A percentile compares a stretch with the other conserved stretches of the same genome.
These are phyloP conservation scores for Cossypha heuglini DNA, from an alignment of 2,797 vertebrate genomes.

Conservation along the genomic window DNA sequence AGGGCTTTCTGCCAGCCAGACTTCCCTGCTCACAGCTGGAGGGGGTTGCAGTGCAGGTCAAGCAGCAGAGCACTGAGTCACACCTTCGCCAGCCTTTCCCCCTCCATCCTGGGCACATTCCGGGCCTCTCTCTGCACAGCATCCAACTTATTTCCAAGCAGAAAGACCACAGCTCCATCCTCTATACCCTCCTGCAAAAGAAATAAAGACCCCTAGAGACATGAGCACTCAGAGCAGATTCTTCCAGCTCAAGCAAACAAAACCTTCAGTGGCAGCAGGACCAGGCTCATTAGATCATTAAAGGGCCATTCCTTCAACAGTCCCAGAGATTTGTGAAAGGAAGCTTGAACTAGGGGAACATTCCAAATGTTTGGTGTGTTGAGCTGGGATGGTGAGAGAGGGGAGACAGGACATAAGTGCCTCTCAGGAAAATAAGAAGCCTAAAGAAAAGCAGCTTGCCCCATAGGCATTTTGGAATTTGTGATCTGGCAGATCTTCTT, in stretches of 20 bases:
- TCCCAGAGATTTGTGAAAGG: not conserved
- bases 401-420: not conserved
- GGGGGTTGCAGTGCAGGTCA: not conserved
- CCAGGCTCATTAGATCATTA: not conserved
- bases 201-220: not conserved
- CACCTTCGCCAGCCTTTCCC: conserved; percentile 79
- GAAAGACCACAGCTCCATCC: conserved; percentile 76
- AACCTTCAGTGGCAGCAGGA: not conserved
- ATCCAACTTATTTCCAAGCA: conserved; percentile 82
- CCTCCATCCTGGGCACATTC: conserved; percentile 70
- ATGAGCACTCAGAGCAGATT: not conserved
- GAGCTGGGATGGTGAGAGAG: not conserved
- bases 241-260: not conserved
- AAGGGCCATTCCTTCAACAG: not conserved
- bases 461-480: not conserved
- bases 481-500: not conserved
- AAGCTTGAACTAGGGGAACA: not conserved
- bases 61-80: not conserved
- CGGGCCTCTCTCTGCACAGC: conserved; percentile 34
- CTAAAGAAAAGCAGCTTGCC: not conserved
- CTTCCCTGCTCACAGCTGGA: not conserved
- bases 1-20: not conserved
- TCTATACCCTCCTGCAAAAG: conserved; percentile 75
- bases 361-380: not conserved
- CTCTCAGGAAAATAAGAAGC: not conserved